Conservation (phyloP, 2,113 vertebrate genomes). For the Corydoras maculifer region DNA sequence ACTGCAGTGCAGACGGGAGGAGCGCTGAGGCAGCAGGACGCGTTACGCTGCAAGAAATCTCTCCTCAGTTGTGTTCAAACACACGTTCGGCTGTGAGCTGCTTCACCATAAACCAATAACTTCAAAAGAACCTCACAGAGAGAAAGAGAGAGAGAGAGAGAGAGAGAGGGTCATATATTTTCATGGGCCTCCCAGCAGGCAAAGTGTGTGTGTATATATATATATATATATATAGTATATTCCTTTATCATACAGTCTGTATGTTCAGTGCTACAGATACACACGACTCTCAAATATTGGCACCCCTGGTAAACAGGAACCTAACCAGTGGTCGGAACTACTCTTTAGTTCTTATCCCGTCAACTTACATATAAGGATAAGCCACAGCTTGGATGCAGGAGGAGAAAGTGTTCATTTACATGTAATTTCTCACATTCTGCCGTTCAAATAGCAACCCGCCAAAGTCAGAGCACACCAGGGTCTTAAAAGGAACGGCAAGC, state of each 20-base stretch:
- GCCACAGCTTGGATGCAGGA: too few relatives aligned
- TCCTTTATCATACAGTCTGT: slow-evolving; percentile 31
- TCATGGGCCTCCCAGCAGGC: slow-evolving; percentile 36
- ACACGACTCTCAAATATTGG: neutral
- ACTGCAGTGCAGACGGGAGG: slow-evolving; percentile 4
- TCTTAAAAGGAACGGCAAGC: too few relatives aligned
- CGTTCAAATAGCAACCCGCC: too few relatives aligned
- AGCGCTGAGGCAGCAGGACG: slow-evolving; percentile 3
- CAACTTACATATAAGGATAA: too few relatives aligned
- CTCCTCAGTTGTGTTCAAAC: slow-evolving; percentile 31
- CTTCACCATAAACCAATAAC: slow-evolving; percentile 43
- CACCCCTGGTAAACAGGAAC: too few relatives aligned
- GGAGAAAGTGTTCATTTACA: too few relatives aligned
- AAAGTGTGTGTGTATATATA: neutral
- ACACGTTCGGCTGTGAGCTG: slow-evolving; percentile 26
- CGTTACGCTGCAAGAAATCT: slow-evolving; percentile 20
- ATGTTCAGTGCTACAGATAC: slow-evolving; percentile 4
- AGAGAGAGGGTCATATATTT: slow-evolving; percentile 36
- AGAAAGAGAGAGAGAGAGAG: slow-evolving; percentile 31
- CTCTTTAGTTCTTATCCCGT: too few relatives aligned
- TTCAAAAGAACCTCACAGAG: slow-evolving; percentile 37
- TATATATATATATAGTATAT: slow-evolving; percentile 14
- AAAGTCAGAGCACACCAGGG: too few relatives aligned
- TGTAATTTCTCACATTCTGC: too few relatives aligned
- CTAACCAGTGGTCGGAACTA: too few relatives aligned